Evolutionary conservation across 1,140 invertebrate genomes (phyloP).

Genomic region (Brachionus plicatilis): DNA sequence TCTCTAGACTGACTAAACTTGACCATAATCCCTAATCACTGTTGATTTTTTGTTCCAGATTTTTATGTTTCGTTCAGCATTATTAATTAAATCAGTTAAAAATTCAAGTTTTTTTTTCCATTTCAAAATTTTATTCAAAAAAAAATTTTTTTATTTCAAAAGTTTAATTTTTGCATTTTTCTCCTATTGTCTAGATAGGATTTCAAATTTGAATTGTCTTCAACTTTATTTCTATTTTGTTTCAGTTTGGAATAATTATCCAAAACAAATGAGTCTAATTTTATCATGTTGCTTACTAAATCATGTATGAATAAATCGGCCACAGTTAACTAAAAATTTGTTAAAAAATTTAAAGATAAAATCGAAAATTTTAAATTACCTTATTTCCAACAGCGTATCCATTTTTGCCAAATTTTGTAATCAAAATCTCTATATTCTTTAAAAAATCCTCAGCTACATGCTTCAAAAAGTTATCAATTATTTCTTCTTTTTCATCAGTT

Average conservation of each 20-base stretch:
- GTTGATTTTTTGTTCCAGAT: too few species aligned
- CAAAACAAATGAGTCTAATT: neutral
- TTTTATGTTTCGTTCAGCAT: too few species aligned
- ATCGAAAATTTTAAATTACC: neutral
- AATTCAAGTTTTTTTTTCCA: neutral
- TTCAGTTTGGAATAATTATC: neutral
- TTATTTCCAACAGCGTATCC: slow-evolving; percentile 5
- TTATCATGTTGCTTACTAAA: neutral
- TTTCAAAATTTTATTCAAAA: neutral
- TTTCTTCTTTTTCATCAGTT: slow-evolving; percentile 4
- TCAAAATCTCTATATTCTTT: neutral
- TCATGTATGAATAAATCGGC: slow-evolving; percentile 13
- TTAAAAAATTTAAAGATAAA: neutral
- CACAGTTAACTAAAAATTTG: slow-evolving; percentile 9
- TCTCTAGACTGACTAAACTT: too few species aligned
- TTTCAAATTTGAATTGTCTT: neutral
- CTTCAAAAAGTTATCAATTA: neutral
- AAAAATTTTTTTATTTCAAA: neutral
- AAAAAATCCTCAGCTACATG: neutral
- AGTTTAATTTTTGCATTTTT: neutral
- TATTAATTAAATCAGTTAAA: neutral
- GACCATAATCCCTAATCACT: too few species aligned
- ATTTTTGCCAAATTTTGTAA: neutral
- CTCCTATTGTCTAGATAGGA: neutral
- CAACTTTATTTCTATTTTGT: neutral